Conservation (phyloP, 2,888 invertebrate species). For the Adineta ricciae region DNA sequence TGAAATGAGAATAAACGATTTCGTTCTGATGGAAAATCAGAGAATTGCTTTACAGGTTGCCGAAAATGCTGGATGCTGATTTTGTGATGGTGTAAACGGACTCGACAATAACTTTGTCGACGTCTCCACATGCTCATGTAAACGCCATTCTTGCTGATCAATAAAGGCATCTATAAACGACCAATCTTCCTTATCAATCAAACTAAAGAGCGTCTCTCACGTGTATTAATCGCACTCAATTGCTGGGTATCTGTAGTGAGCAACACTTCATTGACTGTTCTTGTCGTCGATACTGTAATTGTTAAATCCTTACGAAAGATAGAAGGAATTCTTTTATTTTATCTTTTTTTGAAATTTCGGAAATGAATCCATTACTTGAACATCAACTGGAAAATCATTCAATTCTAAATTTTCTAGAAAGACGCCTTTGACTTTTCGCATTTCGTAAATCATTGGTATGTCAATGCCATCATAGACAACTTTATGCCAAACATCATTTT, state of each 20-base stretch:
- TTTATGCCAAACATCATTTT: constrained; percentile 38
- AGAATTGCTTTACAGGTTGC: constrained; percentile 23
- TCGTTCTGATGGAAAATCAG: no score
- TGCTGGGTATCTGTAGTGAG: constrained; percentile 13
- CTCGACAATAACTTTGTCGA: constrained; percentile 15
- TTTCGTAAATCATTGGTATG: neutral
- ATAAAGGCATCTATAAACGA: neutral
- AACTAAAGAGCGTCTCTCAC: constrained; percentile 32
- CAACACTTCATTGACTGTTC: constrained; percentile 26
- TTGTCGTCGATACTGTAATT: constrained; percentile 38
- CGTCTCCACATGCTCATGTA: constrained; percentile 45
- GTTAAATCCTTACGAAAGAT: constrained; percentile 37
- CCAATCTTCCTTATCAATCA: neutral
- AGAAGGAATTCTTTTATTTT: neutral
- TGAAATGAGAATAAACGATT: no score
- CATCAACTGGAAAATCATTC: constrained; percentile 47
- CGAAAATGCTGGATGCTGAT: constrained; percentile 1
- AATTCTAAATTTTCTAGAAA: constrained; percentile 47
- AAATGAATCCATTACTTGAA: constrained; percentile 40
- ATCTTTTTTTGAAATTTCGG: neutral
- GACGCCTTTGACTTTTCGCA: constrained; percentile 42
- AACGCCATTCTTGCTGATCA: constrained; percentile 47
- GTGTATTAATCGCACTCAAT: constrained; percentile 27
- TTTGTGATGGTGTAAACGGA: constrained; percentile 19
- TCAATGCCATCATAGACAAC: neutral